Evolutionary conservation across 2,113 vertebrate genomes (phyloP), one percentile per base, ranked within the genome.

Genomic region (Eurystomus gularis): DNA sequence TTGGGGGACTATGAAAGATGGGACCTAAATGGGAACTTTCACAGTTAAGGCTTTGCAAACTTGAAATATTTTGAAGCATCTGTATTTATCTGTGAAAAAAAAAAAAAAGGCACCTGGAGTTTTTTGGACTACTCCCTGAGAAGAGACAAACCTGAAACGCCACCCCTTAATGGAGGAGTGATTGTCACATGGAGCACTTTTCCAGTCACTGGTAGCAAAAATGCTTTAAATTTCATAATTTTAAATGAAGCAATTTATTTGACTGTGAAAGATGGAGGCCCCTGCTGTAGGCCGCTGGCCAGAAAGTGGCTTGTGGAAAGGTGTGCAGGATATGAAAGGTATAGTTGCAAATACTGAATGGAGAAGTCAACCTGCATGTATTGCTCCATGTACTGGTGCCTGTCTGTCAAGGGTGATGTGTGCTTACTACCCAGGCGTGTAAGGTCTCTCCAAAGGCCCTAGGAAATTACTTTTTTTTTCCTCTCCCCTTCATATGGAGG

Each of bases 331-430:
- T n/a, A 21, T 0, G 4, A 51, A 29, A 57, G 11, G 17, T 55
- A 24, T 10, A 40, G 48, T 14, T 55, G 29, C 44, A 51, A 49
- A 28, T 46, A 29, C 39, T 60, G 11, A 82, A 29, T 0, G 0
- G 35, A 66, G 57, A 71, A 28, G n/a, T 64, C 65, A 57, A 12
- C 23, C 46, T 71, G 20, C 28, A 28, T 10, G 18, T 25, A 19
- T 35, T 58, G 25, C 25, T 65, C n/a, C n/a, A 5, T 1, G 3
- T 65, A 6, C 20, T 0, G 0, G 17, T 2, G 3, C 5, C 29
- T 65, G n/a, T 55, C 29, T 72, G 37, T 51, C 26, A 31, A 8
- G 23, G 58, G 20, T 0, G 2, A 18, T 49, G 39, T 37, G 28
- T 78, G 29, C 24, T 86, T 42, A 7, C 6, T 48, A 11, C 75